phyloP scores from a whole-genome alignment of 2,888 invertebrate genomes.

The Monoplex corrugatus region DNA sequence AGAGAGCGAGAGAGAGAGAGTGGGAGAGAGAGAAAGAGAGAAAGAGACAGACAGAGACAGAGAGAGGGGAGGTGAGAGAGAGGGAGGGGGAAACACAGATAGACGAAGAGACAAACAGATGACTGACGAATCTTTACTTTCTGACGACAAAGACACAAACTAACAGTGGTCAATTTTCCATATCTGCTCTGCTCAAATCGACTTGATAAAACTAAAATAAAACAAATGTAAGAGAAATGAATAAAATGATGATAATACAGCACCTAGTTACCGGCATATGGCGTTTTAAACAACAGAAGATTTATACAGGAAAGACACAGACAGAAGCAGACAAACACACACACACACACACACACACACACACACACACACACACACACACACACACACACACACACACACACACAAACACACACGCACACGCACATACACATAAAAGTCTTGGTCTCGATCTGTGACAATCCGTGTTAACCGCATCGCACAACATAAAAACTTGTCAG shows the following conservation, averaged over 20 bases:
- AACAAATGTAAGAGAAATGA: no score
- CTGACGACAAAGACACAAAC: no score
- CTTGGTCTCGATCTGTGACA: not conserved
- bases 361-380: slow-evolving; percentile 1
- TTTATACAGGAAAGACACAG: not conserved
- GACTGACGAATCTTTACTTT: no score
- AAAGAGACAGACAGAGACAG: not conserved
- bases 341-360: slow-evolving; percentile 1
- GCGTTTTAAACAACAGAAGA: no score
- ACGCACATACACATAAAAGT: no score
- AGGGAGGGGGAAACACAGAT: not conserved
- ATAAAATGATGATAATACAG: no score
- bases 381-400: slow-evolving; percentile 1
- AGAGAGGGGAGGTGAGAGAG: not conserved
- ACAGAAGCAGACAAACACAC: no score
- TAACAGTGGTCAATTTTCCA: no score
- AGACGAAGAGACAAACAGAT: not conserved
- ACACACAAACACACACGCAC: no score
- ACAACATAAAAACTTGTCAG: not conserved
- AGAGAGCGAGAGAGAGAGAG: not conserved
- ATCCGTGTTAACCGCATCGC: not conserved
- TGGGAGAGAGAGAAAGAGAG: not conserved
- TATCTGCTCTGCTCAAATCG: no score
- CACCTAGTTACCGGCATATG: no score
- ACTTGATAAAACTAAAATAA: no score